Evolutionary conservation across 2,888 invertebrate species (phyloP), one percentile per base, ranked within the genome.

Genomic region (Sminthurides aquaticus): DNA sequence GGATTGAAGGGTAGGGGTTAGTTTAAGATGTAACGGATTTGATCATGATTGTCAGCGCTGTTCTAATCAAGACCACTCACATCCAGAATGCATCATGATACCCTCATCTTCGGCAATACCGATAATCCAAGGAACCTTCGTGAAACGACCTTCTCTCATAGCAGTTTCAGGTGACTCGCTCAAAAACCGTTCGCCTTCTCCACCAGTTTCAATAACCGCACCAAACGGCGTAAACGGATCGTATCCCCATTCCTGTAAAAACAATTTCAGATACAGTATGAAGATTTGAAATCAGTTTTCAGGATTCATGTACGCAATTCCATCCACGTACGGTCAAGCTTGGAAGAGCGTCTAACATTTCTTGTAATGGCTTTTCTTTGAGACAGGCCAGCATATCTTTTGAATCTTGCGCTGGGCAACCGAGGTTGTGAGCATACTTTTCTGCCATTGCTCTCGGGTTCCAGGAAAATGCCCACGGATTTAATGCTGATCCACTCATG

Each of bases 61-160:
- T n/a, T n/a, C n/a, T n/a, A n/a, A n/a, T n/a, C n/a, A n/a, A n/a
- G n/a, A n/a, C 24, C 2, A 29, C 52, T 58, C 49, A 63, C 63
- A 57, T 3, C 28, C 63, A 20, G 63, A 57, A 27, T 62, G 62
- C 56, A 58, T 63, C 29, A 57, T 8, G 1, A 49, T 48, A 24
- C 83, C 84, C 74, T 84, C 84, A 2, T 79, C 76, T 1, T 80
- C 77, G 1, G 80, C 80, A 1, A 78, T 75, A 2, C 83, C 82
- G 11, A 79, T 75, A 70, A 84, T 79, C 79, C 80, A 81, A 1
- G 84, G 83, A 1, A 83, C 77, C 22, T 78, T 76, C 15, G 75
- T 74, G 60, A 81, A 81, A 43, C 76, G 75, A 15, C 81, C 81
- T 49, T 72, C 70, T 57, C 75, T 71, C 25, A 83, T 72, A 34